phyloP scores from a whole-genome alignment of 2,888 invertebrate species.

The Dasysyrphus tricinctus region DNA sequence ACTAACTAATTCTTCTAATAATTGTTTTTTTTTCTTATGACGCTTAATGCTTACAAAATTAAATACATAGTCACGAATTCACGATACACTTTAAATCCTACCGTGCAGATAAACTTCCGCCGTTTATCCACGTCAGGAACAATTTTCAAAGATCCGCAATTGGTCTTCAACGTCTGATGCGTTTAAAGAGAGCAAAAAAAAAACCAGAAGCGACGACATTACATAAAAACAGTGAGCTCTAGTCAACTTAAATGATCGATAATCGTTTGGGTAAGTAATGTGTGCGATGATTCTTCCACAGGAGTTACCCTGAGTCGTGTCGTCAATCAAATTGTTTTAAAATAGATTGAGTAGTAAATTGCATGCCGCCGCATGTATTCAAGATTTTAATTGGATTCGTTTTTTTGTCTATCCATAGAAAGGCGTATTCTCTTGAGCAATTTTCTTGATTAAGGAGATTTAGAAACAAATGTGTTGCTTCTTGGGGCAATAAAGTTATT shows the following conservation, averaged over 20 bases:
- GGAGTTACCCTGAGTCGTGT: slow-evolving; percentile 30
- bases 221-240: slow-evolving; percentile 25
- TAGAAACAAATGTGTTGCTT: slow-evolving; percentile 38
- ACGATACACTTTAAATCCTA: slow-evolving; percentile 20
- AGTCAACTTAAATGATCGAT: slow-evolving; percentile 50
- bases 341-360: slow-evolving; percentile 48
- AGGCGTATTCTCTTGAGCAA: slow-evolving; percentile 26
- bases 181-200: not conserved
- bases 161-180: slow-evolving; percentile 10
- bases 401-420: slow-evolving; percentile 31
- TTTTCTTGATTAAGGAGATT: slow-evolving; percentile 45
- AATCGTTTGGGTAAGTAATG: slow-evolving; percentile 52
- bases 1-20: not conserved
- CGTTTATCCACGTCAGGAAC: slow-evolving; percentile 40
- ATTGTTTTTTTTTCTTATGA: not conserved
- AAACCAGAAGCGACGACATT: slow-evolving; percentile 32
- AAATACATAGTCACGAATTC: not conserved
- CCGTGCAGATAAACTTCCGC: slow-evolving; percentile 41
- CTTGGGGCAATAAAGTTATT: slow-evolving; percentile 29
- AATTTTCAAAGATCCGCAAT: slow-evolving; percentile 20
- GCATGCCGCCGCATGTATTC: slow-evolving; percentile 25
- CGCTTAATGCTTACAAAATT: not conserved
- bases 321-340: slow-evolving; percentile 52
- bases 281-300: slow-evolving; percentile 46
- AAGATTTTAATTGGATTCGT: slow-evolving; percentile 51